These are phyloP conservation scores for Drosophila tani DNA, from an alignment of 1,140 invertebrate genomes.

Conservation along the genomic window DNA sequence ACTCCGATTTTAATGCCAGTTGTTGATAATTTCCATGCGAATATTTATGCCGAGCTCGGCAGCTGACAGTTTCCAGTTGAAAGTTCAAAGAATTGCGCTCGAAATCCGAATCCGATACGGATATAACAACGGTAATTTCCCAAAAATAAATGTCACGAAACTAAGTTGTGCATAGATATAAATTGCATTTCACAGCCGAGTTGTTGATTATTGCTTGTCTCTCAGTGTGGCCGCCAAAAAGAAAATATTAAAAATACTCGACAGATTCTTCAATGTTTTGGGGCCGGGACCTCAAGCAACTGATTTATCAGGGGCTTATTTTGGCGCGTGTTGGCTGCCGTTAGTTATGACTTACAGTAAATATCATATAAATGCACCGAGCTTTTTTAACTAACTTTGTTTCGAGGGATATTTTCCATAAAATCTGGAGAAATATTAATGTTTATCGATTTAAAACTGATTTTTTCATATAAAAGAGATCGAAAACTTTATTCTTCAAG, in stretches of 20 bases:
- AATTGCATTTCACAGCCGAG: constrained; percentile 35
- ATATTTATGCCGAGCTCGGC: constrained; percentile 46
- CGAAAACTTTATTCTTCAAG: too few relatives aligned
- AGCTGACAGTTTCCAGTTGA: constrained; percentile 44
- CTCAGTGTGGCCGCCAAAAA: constrained; percentile 33
- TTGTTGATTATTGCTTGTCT: constrained; percentile 37
- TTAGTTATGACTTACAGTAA: background rate
- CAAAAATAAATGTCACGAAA: constrained; percentile 11
- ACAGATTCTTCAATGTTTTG: constrained; percentile 16
- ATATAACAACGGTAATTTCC: constrained; percentile 47
- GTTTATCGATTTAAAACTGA: background rate
- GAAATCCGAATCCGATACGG: background rate
- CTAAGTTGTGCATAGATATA: constrained; percentile 27
- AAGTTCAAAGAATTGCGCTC: background rate
- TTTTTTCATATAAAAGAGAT: too few relatives aligned
- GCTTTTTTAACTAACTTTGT: background rate
- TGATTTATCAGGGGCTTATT: constrained; percentile 37
- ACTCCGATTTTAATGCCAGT: constrained; percentile 57
- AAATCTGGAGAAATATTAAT: background rate
- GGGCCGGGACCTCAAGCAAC: constrained; percentile 30
- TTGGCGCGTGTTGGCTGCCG: constrained; percentile 29
- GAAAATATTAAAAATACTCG: constrained; percentile 27
- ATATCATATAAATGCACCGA: background rate
- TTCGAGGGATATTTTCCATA: background rate
- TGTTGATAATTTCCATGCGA: constrained; percentile 47